Percentiles rank a stretch among this genome's conserved stretches.
Conservation (phyloP, 2,888 invertebrate genomes). For the Heterodera filipjevi region DNA sequence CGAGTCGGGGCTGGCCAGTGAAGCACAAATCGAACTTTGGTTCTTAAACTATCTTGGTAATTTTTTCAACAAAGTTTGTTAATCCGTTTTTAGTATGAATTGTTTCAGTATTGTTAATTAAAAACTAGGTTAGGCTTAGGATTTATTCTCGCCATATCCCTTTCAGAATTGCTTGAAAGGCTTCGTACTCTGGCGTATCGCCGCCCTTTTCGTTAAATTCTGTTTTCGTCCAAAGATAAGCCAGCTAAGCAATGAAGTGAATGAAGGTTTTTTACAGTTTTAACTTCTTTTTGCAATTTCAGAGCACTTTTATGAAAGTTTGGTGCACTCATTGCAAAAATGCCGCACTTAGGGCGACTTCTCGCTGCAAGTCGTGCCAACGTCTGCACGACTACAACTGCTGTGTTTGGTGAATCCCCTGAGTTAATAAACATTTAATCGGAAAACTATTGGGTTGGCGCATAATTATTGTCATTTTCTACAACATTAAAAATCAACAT, state of each 20-base stretch:
- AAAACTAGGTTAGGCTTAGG: no score
- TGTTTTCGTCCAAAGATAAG: slow-evolving; percentile 35
- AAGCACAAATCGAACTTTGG: slow-evolving; percentile 37
- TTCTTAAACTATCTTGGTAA: slow-evolving; percentile 39
- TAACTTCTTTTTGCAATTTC: background rate
- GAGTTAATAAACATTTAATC: no score
- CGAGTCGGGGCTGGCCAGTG: slow-evolving; percentile 32
- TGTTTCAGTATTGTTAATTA: background rate
- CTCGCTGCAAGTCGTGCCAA: slow-evolving; percentile 33
- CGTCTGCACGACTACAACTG: slow-evolving; percentile 28
- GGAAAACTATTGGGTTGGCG: no score
- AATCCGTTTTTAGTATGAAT: no score
- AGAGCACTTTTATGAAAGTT: slow-evolving; percentile 44
- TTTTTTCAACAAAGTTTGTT: no score
- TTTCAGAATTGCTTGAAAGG: slow-evolving; percentile 38
- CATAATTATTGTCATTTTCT: no score
- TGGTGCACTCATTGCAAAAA: slow-evolving; percentile 36
- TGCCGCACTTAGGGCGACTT: slow-evolving; percentile 29
- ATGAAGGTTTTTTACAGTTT: background rate
- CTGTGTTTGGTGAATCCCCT: slow-evolving; percentile 34
- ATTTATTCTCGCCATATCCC: background rate
- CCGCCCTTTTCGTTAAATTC: slow-evolving; percentile 31
- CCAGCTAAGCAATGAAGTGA: slow-evolving; percentile 38
- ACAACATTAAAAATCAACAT: no score
- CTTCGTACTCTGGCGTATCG: slow-evolving; percentile 34